Base-by-base conservation (phyloP, 1,140 invertebrate species). In the Idris sp. region DNA sequence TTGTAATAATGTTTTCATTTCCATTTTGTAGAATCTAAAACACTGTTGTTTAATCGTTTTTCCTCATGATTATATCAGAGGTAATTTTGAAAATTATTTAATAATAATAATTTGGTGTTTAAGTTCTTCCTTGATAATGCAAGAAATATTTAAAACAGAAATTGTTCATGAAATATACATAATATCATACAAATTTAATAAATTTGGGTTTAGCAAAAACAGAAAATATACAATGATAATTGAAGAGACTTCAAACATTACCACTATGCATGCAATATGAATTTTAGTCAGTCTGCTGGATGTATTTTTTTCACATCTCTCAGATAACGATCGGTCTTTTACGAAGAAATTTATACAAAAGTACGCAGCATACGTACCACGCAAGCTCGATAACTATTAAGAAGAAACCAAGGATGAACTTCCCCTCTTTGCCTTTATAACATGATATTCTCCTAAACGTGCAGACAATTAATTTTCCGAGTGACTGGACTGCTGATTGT, bases 401-500 rank as follows among this genome's bases (percentile, higher is more conserved):
- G 43, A 44, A 56, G 16, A 19, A 19, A 46, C 9, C 10, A 15
- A 15, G 13, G 36, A 26, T 51, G 22, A 31, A 26, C 46, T 3
- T 36, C 15, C 15, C 38, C 41, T 51, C 43, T 43, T 31, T 22
- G 31, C 15, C 41, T 30, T 28, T 11, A n/a, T n/a, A n/a, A 40
- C 41, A 10, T 67, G 31, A 48, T 56, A 48, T 56, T 13, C 33
- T 25, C 19, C 11, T 56, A 48, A 67, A 49, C 28, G 38, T 28
- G 40, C 49, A 19, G 49, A 35, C 48, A 67, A 56, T 67, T 56
- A 48, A 56, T 67, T 56, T 67, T 48, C 22, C 31, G 48, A 41
- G 22, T 22, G 38, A 65, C 53, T 36, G 46, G 31, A 26, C 44
- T 33, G 25, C 26, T 43, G 49, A 54, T 54, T 65, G 33, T 65